These are phyloP conservation scores for Trichosurus vulpecula DNA, from an alignment of 2,797 vertebrate genomes.

Conservation along the genomic window DNA sequence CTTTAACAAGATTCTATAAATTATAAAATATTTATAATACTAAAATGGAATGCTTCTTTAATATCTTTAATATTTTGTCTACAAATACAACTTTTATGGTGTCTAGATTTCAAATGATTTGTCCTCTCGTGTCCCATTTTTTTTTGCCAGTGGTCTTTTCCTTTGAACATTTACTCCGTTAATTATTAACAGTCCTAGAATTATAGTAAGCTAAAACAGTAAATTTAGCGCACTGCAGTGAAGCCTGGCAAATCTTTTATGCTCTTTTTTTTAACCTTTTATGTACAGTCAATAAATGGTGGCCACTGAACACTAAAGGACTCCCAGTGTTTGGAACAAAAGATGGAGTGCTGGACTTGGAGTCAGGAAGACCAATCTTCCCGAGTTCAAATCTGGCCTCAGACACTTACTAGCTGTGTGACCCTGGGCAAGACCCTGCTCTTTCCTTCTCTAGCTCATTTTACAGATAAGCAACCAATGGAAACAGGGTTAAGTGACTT, in stretches of 20 bases:
- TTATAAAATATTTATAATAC: neutral
- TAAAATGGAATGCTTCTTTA: neutral
- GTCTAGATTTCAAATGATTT: neutral
- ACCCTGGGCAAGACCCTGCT: neutral
- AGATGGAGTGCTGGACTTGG: neutral
- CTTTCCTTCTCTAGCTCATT: neutral
- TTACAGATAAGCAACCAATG: neutral
- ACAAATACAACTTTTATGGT: neutral
- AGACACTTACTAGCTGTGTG: neutral
- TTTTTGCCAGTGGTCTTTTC: neutral
- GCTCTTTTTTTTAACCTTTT: neutral
- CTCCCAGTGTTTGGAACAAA: neutral
- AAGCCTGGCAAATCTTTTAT: neutral
- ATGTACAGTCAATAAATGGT: neutral
- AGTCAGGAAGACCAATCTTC: neutral
- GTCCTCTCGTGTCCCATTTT: neutral
- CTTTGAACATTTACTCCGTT: neutral
- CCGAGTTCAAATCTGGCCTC: neutral
- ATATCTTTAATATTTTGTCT: neutral
- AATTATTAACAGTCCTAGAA: neutral
- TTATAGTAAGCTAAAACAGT: neutral
- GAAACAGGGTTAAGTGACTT: neutral
- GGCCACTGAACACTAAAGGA: neutral
- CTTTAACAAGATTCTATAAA: neutral
- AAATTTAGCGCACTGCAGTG: neutral